Evolutionary conservation across 2,888 invertebrate species (phyloP), one percentile per base, ranked within the genome.

Genomic region (Pandemis corylana): DNA sequence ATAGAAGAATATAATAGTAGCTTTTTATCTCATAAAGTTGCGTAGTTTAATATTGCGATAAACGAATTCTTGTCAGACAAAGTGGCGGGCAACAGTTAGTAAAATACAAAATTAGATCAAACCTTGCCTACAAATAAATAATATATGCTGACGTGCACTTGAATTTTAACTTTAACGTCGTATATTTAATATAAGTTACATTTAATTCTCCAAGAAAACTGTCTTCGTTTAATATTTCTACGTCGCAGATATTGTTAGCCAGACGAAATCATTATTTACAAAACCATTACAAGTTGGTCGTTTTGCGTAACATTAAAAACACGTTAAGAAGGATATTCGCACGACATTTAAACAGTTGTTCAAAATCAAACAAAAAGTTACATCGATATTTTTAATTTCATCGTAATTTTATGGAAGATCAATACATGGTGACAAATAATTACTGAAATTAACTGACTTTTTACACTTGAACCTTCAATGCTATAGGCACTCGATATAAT

Each of bases 371-470:
- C 89, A 85, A 91, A 87, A 73, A 68, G 91, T 94, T 94, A 94
- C 94, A 94, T 94, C 94, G 89, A 94, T 94, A 94, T 91, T 92
- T 89, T 94, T 94, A 94, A 94, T 94, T 94, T 94, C 93, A 93
- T 93, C 93, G 92, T 94, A 94, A 93, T 93, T 92, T 94, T 94
- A 94, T 94, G 94, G 94, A 94, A 94, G 94, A 94, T 94, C 94
- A 93, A 94, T 94, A 94, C 93, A 94, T 92, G 92, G 91, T 94
- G 94, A 94, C 92, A 92, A 92, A 91, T 90, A 88, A 92, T 92
- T 93, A 92, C 87, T 90, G 92, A 93, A 93, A 92, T 91, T 86
- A 91, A 91, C 91, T 90, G 93, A 93, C 90, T 93, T 93, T 94
- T 90, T 93, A 94, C 94, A 94, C 86, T 93, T 92, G 90, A 93